Base-by-base conservation (phyloP, 2,797 vertebrate species). In the Sebastes flavidus region DNA sequence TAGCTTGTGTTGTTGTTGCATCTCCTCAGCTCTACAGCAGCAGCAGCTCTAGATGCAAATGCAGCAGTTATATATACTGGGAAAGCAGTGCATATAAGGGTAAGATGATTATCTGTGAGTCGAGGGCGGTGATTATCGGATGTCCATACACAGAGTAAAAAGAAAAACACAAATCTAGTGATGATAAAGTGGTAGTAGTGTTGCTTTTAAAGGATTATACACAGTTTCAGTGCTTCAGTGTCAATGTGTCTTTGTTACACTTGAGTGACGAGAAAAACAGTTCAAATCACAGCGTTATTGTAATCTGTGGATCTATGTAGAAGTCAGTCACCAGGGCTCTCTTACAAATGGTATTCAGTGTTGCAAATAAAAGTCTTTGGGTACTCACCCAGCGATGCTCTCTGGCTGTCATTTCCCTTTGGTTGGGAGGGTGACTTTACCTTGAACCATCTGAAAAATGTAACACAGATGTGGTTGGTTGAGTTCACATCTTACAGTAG, bases 1-100 rank as follows among this genome's bases (percentile, higher is more conserved):
- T 92, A 94, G 91, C 79, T 82, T 65, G 71, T 87, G 87, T 91
- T 94, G 88, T 92, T 92, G 78, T 92, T 90, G 84, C 82, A 77
- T 89, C 87, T 88, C 78, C 72, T 76, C 78, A 70, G 77, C 87
- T 81, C 54, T 60, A 73, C 49, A 77, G 82, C 63, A 71, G 82
- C 63, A 71, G 58, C 68, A 85, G 79, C 79, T 74, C 65, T 42
- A 29, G 63, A 84, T 87, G 86, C 84, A 87, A 88, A 91, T 79
- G 46, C 65, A 84, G 66, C 24, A 66, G 65, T 80, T 87, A 56
- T 70, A 38, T 77, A 69, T 36, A 60, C 27, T 56, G 24, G 75
- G 20, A 61, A 75, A 83, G 24, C 22, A 22, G 52, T 62, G 49
- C 65, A 54, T 61, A 56, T 55, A 30, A 54, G 58, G 25, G 8